Evolutionary conservation across 2,113 vertebrate species (phyloP), one percentile per base, ranked within the genome.

Genomic region (Bolborhynchus lineola): DNA sequence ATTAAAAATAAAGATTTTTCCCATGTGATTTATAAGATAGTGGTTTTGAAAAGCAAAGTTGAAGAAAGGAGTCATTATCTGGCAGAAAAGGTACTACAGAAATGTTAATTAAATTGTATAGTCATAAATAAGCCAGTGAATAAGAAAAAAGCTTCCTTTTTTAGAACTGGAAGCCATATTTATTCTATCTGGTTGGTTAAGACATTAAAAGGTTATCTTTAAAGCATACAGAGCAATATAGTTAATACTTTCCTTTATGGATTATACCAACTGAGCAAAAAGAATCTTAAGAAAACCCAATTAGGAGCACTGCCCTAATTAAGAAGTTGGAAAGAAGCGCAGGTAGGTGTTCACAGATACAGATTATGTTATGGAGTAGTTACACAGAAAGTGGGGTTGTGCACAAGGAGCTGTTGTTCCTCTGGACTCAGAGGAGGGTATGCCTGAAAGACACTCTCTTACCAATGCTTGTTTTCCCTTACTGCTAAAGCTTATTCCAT

Each of bases 1-100:
- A 98, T 98, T 98, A 98, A 97, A 98, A 98, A 96, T 98, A 97
- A 98, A 95, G 92, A 98, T 98, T 97, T 97, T 79, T 11, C 94
- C 95, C 82, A 47, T 91, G 88, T 97, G 95, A 97, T 98, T 97
- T 98, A 98, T 98, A 98, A 95, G 92, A 74, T 50, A 80, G 62
- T 82, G 49, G 33, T 57, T 96, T 93, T 98, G 95, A 96, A 96
- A 95, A 96, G 89, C 80, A 95, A 97, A 92, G 79, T 65, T 96
- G 78, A 94, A 96, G 76, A 86, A 97, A 96, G 65, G 82, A 94
- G 93, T 95, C 13, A 16, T 97, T 98, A 94, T 96, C 94, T 97
- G 79, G 88, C 89, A 97, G 83, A 95, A 97, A 96, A 97, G 88
- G 92, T 97, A 96, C 87, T 96, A 46, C 82, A 93, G 94, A 95